Evolutionary conservation across 2,888 invertebrate genomes (phyloP).

Genomic region (Thymelicus acteon): DNA sequence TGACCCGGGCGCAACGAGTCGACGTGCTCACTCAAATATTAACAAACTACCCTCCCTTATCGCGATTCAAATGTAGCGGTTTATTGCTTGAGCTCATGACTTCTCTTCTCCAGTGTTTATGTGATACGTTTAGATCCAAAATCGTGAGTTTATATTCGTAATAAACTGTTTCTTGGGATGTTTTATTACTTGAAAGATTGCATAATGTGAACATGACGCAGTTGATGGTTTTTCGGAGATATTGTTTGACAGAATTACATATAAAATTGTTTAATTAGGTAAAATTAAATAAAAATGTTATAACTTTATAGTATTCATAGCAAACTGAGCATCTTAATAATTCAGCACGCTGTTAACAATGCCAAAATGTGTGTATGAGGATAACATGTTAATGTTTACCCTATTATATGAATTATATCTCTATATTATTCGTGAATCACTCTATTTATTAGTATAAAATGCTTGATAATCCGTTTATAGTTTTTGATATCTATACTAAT

Average conservation of each 20-base stretch:
- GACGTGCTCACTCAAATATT: constrained; percentile 77
- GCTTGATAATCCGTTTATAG: no score
- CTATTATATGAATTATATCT: no score
- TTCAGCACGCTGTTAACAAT: no score
- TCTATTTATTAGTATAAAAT: no score
- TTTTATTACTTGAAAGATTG: constrained; percentile 12
- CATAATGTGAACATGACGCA: background rate
- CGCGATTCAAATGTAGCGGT: constrained; percentile 52
- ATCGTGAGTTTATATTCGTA: constrained; percentile 19
- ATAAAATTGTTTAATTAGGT: background rate
- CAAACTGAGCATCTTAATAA: no score
- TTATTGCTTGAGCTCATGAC: constrained; percentile 53
- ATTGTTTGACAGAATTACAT: background rate
- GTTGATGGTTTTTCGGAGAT: background rate
- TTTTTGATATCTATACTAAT: no score
- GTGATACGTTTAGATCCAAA: constrained; percentile 25
- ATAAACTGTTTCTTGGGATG: constrained; percentile 15
- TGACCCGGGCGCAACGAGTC: constrained; percentile 58
- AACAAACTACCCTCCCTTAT: constrained; percentile 69
- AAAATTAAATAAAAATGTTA: no score
- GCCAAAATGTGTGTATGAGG: no score
- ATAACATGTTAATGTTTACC: no score
- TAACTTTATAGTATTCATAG: no score
- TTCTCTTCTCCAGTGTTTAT: constrained; percentile 39
- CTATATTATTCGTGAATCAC: no score